These are phyloP conservation scores for Axis porcinus DNA, from an alignment of 2,113 vertebrate species.

Conservation along the genomic window DNA sequence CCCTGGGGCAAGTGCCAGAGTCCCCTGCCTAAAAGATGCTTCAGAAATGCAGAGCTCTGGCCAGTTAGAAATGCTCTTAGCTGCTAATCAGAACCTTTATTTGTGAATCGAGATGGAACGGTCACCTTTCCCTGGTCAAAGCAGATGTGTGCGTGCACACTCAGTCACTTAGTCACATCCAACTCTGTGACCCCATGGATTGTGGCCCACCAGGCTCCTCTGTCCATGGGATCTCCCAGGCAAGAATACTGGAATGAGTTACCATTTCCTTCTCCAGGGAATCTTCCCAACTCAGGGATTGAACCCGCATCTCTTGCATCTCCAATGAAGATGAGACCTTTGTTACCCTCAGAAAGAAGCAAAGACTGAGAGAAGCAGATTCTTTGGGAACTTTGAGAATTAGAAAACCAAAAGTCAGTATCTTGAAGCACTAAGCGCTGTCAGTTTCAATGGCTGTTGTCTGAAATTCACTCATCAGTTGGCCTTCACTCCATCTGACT, in stretches of 20 bases:
- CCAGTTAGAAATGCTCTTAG: neutral
- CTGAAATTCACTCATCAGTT: neutral
- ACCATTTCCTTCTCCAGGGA: neutral
- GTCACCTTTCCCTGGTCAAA: neutral
- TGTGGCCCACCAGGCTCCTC: neutral
- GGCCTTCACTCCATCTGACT: neutral
- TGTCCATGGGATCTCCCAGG: neutral
- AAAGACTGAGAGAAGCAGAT: neutral
- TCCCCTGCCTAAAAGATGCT: neutral
- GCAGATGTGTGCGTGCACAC: neutral
- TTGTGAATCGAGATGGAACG: neutral
- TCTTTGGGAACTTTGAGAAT: neutral
- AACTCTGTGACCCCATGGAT: neutral
- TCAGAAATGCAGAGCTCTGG: neutral
- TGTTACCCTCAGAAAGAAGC: neutral
- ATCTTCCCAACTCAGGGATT: neutral
- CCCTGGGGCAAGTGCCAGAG: neutral
- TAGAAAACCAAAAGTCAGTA: no score
- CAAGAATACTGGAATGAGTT: neutral
- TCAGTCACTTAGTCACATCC: neutral
- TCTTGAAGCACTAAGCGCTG: neutral
- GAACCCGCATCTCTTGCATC: rapidly evolving
- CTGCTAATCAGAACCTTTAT: rapidly evolving
- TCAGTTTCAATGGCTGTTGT: neutral
- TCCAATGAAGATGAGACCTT: neutral